These are phyloP conservation scores for Ctenopoma multispine DNA, from an alignment of 2,797 vertebrate species.

Conservation along the genomic window DNA sequence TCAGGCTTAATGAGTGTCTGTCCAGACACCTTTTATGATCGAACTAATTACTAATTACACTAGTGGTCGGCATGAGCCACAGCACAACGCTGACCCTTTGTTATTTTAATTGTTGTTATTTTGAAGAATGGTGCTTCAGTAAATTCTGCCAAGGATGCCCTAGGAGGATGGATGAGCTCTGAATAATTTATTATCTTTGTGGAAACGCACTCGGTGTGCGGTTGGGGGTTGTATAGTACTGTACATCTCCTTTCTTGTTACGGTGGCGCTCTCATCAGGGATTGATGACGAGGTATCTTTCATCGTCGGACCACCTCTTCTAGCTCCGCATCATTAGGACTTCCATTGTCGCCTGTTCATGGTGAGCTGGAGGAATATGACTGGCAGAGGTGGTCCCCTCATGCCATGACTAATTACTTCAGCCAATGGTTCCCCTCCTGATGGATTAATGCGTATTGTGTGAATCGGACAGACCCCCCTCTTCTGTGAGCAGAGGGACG, in stretches of 20 bases:
- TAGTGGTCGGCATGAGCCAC: constrained; percentile 70
- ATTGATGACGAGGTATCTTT: constrained; percentile 78
- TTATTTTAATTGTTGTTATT: constrained; percentile 93
- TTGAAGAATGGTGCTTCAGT: constrained; percentile 87
- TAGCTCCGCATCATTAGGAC: constrained; percentile 70
- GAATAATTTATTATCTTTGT: constrained; percentile 96
- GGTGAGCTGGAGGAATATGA: constrained; percentile 83
- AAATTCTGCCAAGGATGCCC: constrained; percentile 86
- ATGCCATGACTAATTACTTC: constrained; percentile 95
- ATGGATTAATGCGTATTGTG: constrained; percentile 94
- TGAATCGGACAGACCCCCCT: constrained; percentile 66
- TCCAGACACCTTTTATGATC: constrained; percentile 79
- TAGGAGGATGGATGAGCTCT: constrained; percentile 87
- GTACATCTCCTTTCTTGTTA: constrained; percentile 72
- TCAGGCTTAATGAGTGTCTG: constrained; percentile 62
- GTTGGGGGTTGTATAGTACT: constrained; percentile 51
- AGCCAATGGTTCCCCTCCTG: constrained; percentile 86
- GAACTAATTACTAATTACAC: constrained; percentile 86
- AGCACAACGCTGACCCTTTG: constrained; percentile 74
- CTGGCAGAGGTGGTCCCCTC: constrained; percentile 86
- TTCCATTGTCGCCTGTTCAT: constrained; percentile 63
- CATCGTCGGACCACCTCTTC: constrained; percentile 56
- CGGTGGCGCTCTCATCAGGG: constrained; percentile 51
- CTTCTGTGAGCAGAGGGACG: constrained; percentile 60
- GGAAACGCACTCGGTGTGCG: constrained; percentile 84